Evolutionary conservation across 2,888 invertebrate genomes (phyloP).

Genomic region (Amphipyra tragopoginis): DNA sequence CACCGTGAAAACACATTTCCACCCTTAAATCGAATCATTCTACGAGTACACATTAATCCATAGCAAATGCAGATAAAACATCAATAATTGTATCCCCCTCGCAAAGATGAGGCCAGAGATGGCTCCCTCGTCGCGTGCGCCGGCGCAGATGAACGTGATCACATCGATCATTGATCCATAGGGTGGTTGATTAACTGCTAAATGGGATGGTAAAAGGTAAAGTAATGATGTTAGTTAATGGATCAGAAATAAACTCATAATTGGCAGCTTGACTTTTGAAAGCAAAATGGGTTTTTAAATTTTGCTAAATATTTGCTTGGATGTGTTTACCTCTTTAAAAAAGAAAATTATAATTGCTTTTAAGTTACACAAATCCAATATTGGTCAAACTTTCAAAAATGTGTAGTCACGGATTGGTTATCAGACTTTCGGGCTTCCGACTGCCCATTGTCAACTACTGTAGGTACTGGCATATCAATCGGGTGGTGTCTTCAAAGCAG

Average conservation of each 20-base stretch:
- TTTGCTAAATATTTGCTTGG: background rate
- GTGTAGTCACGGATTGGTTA: too few relatives aligned
- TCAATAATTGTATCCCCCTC: slow-evolving; percentile 19
- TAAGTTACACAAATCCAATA: too few relatives aligned
- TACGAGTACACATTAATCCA: slow-evolving; percentile 28
- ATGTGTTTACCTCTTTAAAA: too few relatives aligned
- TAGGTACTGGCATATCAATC: too few relatives aligned
- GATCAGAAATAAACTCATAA: slow-evolving; percentile 12
- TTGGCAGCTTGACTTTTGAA: slow-evolving; percentile 1
- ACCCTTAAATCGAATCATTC: slow-evolving; percentile 13
- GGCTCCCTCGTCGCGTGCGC: slow-evolving; percentile 45
- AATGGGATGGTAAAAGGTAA: slow-evolving; percentile 32
- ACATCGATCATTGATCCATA: slow-evolving; percentile 47
- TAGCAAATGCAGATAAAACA: slow-evolving; percentile 48
- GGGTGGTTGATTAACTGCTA: slow-evolving; percentile 48
- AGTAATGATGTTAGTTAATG: slow-evolving; percentile 48
- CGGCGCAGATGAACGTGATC: slow-evolving; percentile 47
- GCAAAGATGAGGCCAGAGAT: slow-evolving; percentile 26
- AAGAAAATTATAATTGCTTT: too few relatives aligned
- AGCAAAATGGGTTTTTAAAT: background rate
- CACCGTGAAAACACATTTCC: slow-evolving; percentile 35
- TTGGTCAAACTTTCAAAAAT: too few relatives aligned
- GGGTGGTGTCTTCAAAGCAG: too few relatives aligned
- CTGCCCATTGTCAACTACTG: too few relatives aligned
- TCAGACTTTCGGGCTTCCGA: too few relatives aligned